Evolutionary conservation across 2,113 vertebrate genomes (phyloP).

Genomic region (Salvelinus fontinalis): DNA sequence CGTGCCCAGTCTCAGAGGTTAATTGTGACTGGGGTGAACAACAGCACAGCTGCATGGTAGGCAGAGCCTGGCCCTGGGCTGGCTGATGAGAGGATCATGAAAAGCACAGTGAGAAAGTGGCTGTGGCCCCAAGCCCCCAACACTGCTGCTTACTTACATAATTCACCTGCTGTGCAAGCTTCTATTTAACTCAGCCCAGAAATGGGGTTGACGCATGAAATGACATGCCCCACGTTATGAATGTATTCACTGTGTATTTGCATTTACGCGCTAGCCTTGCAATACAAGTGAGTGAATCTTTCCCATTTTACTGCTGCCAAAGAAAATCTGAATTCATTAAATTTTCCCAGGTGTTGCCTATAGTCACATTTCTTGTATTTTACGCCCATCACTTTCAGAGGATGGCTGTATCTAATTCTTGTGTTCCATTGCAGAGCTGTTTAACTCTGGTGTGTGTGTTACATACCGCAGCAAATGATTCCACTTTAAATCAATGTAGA

Average conservation of each 20-base stretch:
- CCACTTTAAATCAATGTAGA: conserved; percentile 7
- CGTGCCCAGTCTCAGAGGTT: conserved; percentile 80
- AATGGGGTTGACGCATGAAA: conserved; percentile 73
- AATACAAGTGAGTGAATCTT: conserved; percentile 51
- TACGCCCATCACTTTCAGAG: not conserved
- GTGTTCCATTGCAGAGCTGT: not conserved
- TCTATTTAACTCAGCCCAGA: conserved; percentile 71
- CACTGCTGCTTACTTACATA: conserved; percentile 65
- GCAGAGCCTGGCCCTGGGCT: conserved; percentile 21
- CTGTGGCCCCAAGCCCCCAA: conserved; percentile 53
- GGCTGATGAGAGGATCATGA: conserved; percentile 48
- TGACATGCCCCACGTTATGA: conserved; percentile 68
- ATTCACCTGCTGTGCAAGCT: conserved; percentile 75
- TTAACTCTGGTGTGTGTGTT: conserved; percentile 17
- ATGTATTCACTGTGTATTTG: conserved; percentile 58
- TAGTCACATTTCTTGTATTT: not conserved
- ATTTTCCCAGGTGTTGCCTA: not conserved
- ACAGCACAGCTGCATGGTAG: conserved; percentile 67
- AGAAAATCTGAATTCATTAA: not conserved
- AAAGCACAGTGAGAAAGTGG: conserved; percentile 58
- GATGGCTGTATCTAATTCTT: not conserved
- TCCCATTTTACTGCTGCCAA: conserved; percentile 37
- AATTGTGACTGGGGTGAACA: conserved; percentile 84
- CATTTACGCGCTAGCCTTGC: conserved; percentile 58
- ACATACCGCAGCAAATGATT: not conserved